A percentile compares a stretch with the other conserved stretches of the same genome.
These are phyloP conservation scores for Empis stercorea DNA, from an alignment of 2,888 invertebrate genomes.

Conservation along the genomic window DNA sequence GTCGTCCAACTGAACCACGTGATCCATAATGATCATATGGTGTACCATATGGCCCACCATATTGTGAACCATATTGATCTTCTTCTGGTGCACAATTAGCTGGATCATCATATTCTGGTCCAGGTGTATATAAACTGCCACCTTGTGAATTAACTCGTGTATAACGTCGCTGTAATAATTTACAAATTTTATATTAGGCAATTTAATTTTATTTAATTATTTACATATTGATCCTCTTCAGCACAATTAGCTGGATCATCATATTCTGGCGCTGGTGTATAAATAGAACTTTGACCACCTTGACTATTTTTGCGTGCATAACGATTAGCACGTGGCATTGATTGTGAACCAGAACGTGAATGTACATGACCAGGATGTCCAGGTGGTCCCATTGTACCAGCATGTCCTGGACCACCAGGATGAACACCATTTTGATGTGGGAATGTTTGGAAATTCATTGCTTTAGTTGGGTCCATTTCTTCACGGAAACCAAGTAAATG, in stretches of 20 bases:
- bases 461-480: constrained; percentile 88
- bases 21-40: constrained; percentile 85
- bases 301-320: constrained; percentile 61
- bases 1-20: constrained; percentile 64
- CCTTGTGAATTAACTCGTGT: constrained; percentile 53
- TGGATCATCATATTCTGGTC: constrained; percentile 86
- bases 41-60: constrained; percentile 58
- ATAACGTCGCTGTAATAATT: constrained; percentile 45
- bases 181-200: neutral
- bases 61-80: constrained; percentile 82
- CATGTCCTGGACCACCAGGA: constrained; percentile 53
- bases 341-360: constrained; percentile 78
- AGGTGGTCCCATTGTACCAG: constrained; percentile 71
- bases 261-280: constrained; percentile 75
- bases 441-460: constrained; percentile 79
- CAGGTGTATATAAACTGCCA: constrained; percentile 50
- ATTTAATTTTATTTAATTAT: constrained; percentile 8
- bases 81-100: constrained; percentile 86
- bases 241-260: constrained; percentile 89
- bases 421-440: constrained; percentile 54
- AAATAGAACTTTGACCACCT: constrained; percentile 70
- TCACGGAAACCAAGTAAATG: constrained; percentile 89
- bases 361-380: constrained; percentile 65
- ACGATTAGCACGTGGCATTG: constrained; percentile 68
- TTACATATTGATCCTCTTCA: constrained; percentile 79